Conservation (phyloP, 2,113 vertebrate species). For the Prinia subflava region DNA sequence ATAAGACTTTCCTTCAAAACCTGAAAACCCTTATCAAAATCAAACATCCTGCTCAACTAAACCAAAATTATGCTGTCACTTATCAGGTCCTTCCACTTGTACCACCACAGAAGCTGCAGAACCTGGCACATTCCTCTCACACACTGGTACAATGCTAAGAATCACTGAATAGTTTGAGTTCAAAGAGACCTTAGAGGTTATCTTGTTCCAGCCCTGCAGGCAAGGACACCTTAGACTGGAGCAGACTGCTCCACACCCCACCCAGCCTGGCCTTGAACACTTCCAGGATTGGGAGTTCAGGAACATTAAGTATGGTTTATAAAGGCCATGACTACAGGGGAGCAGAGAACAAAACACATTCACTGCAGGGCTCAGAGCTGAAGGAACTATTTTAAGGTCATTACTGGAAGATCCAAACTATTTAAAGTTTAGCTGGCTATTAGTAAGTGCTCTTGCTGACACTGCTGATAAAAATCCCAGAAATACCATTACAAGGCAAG, state of each 20-base stretch:
- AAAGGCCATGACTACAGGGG: neutral
- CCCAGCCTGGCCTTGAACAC: neutral
- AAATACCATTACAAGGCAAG: neutral
- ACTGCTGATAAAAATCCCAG: neutral
- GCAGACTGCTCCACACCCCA: neutral
- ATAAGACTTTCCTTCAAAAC: neutral
- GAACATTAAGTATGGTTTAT: neutral
- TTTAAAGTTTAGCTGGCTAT: neutral
- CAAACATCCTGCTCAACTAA: neutral
- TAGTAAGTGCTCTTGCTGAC: neutral
- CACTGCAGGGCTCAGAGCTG: neutral
- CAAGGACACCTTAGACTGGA: neutral
- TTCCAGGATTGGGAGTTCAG: neutral
- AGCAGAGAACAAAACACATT: neutral
- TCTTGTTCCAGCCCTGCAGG: neutral
- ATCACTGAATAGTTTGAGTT: neutral
- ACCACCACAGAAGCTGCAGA: neutral
- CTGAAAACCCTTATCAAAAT: neutral
- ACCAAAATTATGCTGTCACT: neutral
- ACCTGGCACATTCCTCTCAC: neutral
- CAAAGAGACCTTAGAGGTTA: neutral
- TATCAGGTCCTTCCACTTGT: neutral
- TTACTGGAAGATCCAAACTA: neutral
- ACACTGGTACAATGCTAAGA: neutral
- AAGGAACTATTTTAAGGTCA: neutral